A percentile compares a stretch with the other conserved stretches of the same genome.
Evolutionary conservation across 2,888 invertebrate genomes (phyloP).

Genomic region (Crioceris asparagi): DNA sequence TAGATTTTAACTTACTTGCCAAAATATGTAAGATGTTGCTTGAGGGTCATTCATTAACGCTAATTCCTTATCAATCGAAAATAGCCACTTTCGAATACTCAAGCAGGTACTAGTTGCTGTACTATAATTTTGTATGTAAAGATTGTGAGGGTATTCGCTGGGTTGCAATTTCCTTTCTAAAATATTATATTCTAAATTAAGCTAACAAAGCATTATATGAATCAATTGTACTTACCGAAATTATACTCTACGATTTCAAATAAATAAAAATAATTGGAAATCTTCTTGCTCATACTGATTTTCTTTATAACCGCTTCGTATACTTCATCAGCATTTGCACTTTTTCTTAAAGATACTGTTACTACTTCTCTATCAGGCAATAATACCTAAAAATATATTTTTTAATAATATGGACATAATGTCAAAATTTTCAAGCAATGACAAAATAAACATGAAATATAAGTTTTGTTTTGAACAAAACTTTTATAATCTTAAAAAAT

Average conservation of each 20-base stretch:
- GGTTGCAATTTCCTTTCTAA: conserved; percentile 86
- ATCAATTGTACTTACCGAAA: conserved; percentile 59
- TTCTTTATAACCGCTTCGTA: conserved; percentile 79
- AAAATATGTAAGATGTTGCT: conserved; percentile 77
- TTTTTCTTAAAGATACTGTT: conserved; percentile 79
- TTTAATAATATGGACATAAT: not conserved
- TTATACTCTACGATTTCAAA: conserved; percentile 97
- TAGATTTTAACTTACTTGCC: conserved; percentile 49
- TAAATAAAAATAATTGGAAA: conserved; percentile 85
- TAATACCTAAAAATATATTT: conserved; percentile 44
- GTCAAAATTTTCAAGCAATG: too few species aligned
- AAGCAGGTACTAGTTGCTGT: conserved; percentile 95
- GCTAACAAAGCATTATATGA: not conserved
- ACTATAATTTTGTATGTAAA: conserved; percentile 98
- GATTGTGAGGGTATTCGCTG: conserved; percentile 90
- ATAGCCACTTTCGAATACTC: conserved; percentile 79
- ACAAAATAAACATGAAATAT: too few species aligned
- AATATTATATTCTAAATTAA: conserved; percentile 9
- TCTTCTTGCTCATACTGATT: conserved; percentile 68
- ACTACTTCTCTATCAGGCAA: conserved; percentile 86
- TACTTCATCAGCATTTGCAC: conserved; percentile 82
- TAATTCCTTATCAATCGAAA: conserved; percentile 59
- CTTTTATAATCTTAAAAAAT: too few species aligned
- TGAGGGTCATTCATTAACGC: conserved; percentile 55
- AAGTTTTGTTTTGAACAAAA: too few species aligned